Conservation (phyloP, 2,888 invertebrate species). For the Caenorhabditis sulstoni region DNA sequence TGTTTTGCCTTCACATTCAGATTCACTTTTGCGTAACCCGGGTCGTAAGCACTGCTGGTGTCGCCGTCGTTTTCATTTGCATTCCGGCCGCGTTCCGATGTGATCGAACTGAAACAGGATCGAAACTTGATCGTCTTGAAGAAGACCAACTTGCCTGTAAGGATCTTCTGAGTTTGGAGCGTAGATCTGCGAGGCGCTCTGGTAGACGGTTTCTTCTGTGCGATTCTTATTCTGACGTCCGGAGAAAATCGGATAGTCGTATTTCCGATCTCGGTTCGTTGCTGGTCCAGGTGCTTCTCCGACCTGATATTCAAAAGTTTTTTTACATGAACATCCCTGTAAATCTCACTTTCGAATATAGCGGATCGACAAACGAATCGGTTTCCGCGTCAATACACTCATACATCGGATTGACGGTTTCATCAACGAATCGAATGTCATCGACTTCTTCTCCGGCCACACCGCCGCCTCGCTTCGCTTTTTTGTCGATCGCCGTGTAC, state of each 20-base stretch:
- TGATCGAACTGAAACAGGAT: constrained; percentile 72
- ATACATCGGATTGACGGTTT: constrained; percentile 72
- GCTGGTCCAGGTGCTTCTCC: constrained; percentile 54
- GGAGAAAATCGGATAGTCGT: constrained; percentile 74
- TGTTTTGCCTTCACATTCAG: constrained; percentile 24
- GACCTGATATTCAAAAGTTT: constrained; percentile 38
- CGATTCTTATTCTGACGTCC: constrained; percentile 48
- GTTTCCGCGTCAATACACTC: constrained; percentile 76
- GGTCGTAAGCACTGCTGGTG: constrained; percentile 72
- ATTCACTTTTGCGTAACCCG: constrained; percentile 76
- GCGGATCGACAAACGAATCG: constrained; percentile 74
- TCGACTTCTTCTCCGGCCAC: constrained; percentile 41
- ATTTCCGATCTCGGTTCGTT: constrained; percentile 58
- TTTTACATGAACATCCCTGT: neutral
- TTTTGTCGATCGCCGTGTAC: constrained; percentile 69
- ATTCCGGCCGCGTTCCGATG: constrained; percentile 66
- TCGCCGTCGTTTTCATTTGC: constrained; percentile 61
- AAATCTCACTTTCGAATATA: constrained; percentile 74
- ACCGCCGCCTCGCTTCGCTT: constrained; percentile 39
- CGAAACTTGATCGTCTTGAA: neutral
- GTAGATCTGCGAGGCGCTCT: constrained; percentile 78
- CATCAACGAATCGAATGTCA: constrained; percentile 69
- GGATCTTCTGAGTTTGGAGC: constrained; percentile 76
- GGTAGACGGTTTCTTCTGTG: constrained; percentile 68
- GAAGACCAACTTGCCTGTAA: constrained; percentile 65